Evolutionary conservation across 2,113 vertebrate species (phyloP), one percentile per base, ranked within the genome.

Genomic region (Brienomyrus longianalis): DNA sequence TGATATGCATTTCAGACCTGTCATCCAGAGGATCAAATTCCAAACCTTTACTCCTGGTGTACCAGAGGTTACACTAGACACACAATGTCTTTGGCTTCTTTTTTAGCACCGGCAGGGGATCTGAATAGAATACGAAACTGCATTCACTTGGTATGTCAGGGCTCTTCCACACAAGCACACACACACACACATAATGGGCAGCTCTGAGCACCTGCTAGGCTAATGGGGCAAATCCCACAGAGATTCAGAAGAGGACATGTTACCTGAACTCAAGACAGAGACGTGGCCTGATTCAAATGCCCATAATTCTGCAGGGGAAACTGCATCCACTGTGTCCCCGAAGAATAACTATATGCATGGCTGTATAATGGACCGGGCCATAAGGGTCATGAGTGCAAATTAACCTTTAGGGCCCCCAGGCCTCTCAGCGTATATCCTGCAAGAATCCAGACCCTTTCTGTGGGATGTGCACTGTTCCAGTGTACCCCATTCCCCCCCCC

Each of bases 121-220:
- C 66, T 62, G 39, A 88, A 62, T 47, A 88, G 86, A 62, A 88
- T 9, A 88, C n/a, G 21, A 88, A 88, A 27, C 9, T 70, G n/a
- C 62, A 70, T 70, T 31, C 11, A 31, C 62, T 31, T 70, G 62
- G n/a, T 13, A 70, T 70, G n/a, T 70, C 83, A 19, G 31, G 74
- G 31, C 13, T 7, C 35, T 39, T 77, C 15, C 5, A 77, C 0
- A 1, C 31, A 77, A 31, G 27, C 66, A 74, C 10, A 35, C 62
- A 70, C 66, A 74, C 10, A 35, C 62, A 70, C 10, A 3, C n/a
- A 9, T 11, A 35, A 10, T 3, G 11, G 9, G 10, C 66, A 74
- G 11, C 27, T 31, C 15, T 39, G 70, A 27, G 70, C 0, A 0
- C 3, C 31, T 77, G 5, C 31, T 43, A 15, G 10, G 39, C 31